Base-by-base conservation (phyloP, 2,888 invertebrate genomes). In the Yponomeuta evonymella region DNA sequence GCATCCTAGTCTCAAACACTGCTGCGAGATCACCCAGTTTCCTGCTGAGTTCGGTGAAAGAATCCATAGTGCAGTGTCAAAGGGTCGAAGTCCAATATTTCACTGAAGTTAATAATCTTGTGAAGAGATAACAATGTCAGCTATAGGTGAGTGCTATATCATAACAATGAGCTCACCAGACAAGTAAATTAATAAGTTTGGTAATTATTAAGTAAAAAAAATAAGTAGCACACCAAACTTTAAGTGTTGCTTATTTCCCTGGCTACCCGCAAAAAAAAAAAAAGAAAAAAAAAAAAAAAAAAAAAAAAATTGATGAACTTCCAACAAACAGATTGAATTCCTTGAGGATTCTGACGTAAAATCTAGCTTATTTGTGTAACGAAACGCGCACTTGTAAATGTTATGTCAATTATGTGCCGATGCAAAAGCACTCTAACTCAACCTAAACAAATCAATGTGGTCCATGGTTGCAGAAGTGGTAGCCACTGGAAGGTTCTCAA, bases 391-490 rank as follows among this genome's bases (percentile, higher is more conserved):
- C 51, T 51, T 15, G 5, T 15, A 2, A 15, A 15, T 15, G 12
- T 58, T 58, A 43, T 43, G 51, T 58, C 51, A 58, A 58, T 58
- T 58, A 58, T 58, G 15, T 58, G 15, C 51, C 51, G 15, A 58
- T 15, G 51, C 51, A 58, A 58, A 58, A 58, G 15, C 51, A 58
- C 51, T 58, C 51, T 15, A 58, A 15, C 51, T 15, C 12, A 58
- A 12, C 15, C 6, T 58, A 58, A 58, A 58, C 51, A 58, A 58
- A 58, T 58, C 12, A 58, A 58, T 12, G 51, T 15, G 15, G 51
- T 58, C 51, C 51, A 58, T 58, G 5, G 15, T 58, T 64, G 64
- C 64, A 64, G 64, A 23, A 64, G 64, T 58, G 51, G 51, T 15
- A 4, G 15, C 51, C 51, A 15, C 15, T 12, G 15, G 51, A 58